Conservation (phyloP, 2,888 invertebrate genomes). For the Synergus gifuensis region DNA sequence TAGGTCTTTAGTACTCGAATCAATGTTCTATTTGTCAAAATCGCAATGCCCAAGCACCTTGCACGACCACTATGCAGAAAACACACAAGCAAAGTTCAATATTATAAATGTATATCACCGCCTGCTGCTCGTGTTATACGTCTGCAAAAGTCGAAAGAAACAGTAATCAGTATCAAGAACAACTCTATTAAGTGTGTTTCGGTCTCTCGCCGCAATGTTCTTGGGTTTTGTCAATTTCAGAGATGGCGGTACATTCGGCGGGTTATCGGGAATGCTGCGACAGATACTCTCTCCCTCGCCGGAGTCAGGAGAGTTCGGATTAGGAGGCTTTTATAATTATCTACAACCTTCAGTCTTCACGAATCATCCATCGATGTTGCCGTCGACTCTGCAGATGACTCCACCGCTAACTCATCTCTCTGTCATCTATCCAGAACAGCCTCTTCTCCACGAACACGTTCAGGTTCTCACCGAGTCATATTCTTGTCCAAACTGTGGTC, state of each 20-base stretch:
- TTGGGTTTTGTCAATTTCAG: conserved; percentile 76
- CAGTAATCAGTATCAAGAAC: conserved; percentile 8
- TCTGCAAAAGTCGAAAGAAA: conserved; percentile 55
- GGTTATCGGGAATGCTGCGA: conserved; percentile 76
- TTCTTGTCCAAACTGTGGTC: conserved; percentile 72
- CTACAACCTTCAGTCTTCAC: conserved; percentile 67
- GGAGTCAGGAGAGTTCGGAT: conserved; percentile 68
- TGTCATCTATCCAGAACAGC: conserved; percentile 52
- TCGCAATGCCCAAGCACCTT: conserved; percentile 71
- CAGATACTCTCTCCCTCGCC: conserved; percentile 76
- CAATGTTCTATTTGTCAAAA: conserved; percentile 1
- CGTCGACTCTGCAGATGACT: conserved; percentile 65
- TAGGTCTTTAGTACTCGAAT: conserved; percentile 1
- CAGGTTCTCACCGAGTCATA: conserved; percentile 69
- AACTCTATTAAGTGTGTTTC: conserved; percentile 46
- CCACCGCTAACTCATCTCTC: conserved; percentile 54
- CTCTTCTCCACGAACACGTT: conserved; percentile 65
- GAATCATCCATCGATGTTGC: conserved; percentile 67
- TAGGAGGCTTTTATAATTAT: conserved; percentile 63
- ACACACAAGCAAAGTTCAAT: conserved; percentile 53
- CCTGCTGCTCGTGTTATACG: conserved; percentile 66
- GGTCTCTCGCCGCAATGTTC: conserved; percentile 67
- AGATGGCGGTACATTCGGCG: conserved; percentile 75
- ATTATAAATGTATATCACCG: conserved; percentile 61
- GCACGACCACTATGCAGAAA: conserved; percentile 70